Conservation (phyloP, 2,797 vertebrate genomes). For the Erethizon dorsatum region DNA sequence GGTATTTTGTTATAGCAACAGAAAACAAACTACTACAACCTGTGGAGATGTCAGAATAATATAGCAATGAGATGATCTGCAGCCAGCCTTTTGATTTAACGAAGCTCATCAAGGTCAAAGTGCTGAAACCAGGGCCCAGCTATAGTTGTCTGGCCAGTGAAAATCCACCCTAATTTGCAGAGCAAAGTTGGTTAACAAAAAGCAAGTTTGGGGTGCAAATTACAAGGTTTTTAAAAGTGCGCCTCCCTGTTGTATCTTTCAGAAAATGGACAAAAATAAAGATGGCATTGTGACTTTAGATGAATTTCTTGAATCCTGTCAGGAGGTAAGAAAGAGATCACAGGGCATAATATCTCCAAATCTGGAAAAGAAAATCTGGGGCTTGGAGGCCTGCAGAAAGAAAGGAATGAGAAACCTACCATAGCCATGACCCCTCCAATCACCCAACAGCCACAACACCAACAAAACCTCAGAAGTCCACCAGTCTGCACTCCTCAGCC, state of each 20-base stretch:
- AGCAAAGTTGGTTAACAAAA: not conserved
- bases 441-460: not conserved
- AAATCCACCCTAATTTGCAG: not conserved
- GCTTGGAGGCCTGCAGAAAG: not conserved
- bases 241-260: conserved; percentile 84
- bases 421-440: not conserved
- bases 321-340: conserved; percentile 92
- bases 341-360: not conserved
- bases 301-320: conserved; percentile 97
- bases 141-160: not conserved
- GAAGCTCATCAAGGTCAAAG: not conserved
- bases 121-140: not conserved
- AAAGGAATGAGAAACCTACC: not conserved
- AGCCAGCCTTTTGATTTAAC: not conserved
- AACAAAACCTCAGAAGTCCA: not conserved
- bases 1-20: not conserved
- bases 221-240: not conserved
- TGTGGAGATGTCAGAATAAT: not conserved
- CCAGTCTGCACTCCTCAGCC: fast-evolving
- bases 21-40: not conserved
- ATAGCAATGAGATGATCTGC: not conserved
- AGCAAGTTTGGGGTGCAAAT: not conserved
- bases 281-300: conserved; percentile 98
- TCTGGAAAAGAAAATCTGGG: not conserved
- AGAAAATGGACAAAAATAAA: conserved; percentile 99